Percentiles rank a stretch among this genome's conserved stretches.
Evolutionary conservation across 2,797 vertebrate genomes (phyloP).

Genomic region (Pithecia hirsuta): DNA sequence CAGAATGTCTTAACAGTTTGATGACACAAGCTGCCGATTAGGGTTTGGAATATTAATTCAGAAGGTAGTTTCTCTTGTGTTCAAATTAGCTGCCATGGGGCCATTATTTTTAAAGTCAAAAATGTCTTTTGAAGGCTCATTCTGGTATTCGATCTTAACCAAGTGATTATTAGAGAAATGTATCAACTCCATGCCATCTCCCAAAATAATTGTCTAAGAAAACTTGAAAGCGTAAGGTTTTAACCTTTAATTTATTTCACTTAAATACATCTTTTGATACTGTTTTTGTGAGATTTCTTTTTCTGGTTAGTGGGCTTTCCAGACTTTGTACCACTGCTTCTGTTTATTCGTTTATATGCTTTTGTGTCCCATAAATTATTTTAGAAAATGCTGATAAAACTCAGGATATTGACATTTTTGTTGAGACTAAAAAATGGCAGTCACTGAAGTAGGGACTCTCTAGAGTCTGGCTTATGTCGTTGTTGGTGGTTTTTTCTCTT

Average conservation of each 20-base stretch:
- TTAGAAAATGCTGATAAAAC: conserved; percentile 79
- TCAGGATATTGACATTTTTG: conserved; percentile 80
- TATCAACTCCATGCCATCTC: conserved; percentile 72
- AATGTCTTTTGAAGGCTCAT: conserved; percentile 48
- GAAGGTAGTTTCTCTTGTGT: conserved; percentile 39
- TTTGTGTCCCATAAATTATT: conserved; percentile 80
- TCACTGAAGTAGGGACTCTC: conserved; percentile 19
- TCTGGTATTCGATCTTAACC: conserved; percentile 66
- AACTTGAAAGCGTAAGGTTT: conserved; percentile 76
- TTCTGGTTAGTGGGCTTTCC: conserved; percentile 69
- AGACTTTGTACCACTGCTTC: conserved; percentile 63
- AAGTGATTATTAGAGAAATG: conserved; percentile 69
- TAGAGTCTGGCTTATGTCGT: conserved; percentile 61
- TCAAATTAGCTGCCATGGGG: neutral
- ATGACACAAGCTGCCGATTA: neutral
- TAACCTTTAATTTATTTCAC: conserved; percentile 86
- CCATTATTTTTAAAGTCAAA: conserved; percentile 48
- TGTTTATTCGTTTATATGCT: conserved; percentile 68
- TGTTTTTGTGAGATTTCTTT: conserved; percentile 78
- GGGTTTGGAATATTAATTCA: neutral
- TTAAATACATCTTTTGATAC: conserved; percentile 75
- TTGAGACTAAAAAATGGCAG: conserved; percentile 70
- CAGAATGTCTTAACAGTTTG: neutral
- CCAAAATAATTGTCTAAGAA: conserved; percentile 64
- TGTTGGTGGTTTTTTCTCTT: conserved; percentile 40